phyloP scores from a whole-genome alignment of 2,113 vertebrate genomes.

The Calonectris borealis region DNA sequence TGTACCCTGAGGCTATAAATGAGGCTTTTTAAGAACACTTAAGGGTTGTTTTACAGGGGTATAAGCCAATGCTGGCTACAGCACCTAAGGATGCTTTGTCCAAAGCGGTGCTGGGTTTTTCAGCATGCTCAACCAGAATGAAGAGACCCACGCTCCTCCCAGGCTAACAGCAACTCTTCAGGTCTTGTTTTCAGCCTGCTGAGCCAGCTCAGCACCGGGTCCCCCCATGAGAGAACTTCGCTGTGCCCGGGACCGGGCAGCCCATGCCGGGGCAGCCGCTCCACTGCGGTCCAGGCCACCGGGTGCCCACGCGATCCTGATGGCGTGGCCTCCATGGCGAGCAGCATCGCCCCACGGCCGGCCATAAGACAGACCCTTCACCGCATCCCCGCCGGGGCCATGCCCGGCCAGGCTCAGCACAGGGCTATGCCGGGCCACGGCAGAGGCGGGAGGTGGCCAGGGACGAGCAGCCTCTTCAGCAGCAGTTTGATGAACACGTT shows the following conservation, averaged over 20 bases:
- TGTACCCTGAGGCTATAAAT: background rate
- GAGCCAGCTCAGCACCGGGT: background rate
- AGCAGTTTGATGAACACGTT: background rate
- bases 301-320: too few relatives aligned
- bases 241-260: too few relatives aligned
- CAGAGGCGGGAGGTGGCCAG: too few relatives aligned
- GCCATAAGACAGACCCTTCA: background rate
- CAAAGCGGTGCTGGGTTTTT: fast-evolving
- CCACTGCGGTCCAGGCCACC: background rate
- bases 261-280: too few relatives aligned
- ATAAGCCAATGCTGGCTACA: background rate
- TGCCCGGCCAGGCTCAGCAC: background rate
- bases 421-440: fast-evolving
- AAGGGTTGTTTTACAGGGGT: background rate
- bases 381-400: too few relatives aligned
- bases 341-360: background rate
- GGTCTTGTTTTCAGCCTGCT: background rate
- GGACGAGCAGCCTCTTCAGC: background rate
- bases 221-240: background rate
- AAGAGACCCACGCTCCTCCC: fast-evolving
- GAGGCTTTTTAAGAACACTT: background rate
- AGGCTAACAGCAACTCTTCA: background rate
- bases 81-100: background rate
- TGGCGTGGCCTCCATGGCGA: background rate
- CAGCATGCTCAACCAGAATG: background rate